Evolutionary conservation across 2,797 vertebrate species (phyloP).

Genomic region (Falco concolor): DNA sequence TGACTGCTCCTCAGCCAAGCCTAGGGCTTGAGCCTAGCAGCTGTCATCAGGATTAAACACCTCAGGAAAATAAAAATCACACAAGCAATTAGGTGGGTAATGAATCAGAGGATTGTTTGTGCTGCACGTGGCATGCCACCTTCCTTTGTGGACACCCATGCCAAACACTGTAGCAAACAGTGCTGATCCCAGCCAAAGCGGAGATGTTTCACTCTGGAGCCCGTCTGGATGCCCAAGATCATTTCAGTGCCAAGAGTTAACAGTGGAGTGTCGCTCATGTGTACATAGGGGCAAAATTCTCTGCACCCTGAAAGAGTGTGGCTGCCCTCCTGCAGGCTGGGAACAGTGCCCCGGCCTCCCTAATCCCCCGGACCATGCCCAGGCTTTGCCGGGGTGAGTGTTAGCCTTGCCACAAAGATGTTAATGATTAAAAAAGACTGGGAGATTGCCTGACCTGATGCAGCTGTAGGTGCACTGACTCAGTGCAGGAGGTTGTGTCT

Average conservation of each 20-base stretch:
- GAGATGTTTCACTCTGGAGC: not conserved
- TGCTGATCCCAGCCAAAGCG: not conserved
- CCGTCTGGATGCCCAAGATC: not conserved
- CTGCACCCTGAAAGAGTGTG: not conserved
- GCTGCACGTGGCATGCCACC: not conserved
- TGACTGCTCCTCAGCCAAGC: not conserved
- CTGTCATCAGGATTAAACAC: not conserved
- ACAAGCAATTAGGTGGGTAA: not conserved
- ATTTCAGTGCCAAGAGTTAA: not conserved
- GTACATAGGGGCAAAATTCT: not conserved
- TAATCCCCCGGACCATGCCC: not conserved
- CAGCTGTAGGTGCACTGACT: not conserved
- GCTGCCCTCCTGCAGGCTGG: not conserved
- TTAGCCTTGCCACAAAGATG: not conserved
- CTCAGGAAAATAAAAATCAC: not conserved
- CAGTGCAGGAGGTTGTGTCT: not conserved
- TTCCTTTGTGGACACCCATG: not conserved
- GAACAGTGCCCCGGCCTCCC: not conserved
- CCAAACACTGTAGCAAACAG: not conserved
- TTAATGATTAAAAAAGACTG: not conserved
- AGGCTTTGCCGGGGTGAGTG: not conserved
- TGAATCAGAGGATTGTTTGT: not conserved
- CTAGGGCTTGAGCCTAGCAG: not conserved
- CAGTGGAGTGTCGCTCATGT: fast-evolving
- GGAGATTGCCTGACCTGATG: not conserved